Evolutionary conservation across 2,113 vertebrate species (phyloP).

Genomic region (Orycteropus afer): DNA sequence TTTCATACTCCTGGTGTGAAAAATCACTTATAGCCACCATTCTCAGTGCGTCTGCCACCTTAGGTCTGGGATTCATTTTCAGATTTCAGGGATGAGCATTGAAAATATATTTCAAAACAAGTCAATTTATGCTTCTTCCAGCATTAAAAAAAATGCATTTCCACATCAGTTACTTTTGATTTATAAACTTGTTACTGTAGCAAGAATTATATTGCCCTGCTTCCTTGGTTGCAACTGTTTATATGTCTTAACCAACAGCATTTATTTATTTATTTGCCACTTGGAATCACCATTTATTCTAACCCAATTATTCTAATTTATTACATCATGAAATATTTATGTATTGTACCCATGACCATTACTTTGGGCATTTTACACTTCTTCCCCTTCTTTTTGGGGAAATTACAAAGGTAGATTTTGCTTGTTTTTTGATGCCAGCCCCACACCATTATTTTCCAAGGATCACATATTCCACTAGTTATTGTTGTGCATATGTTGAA

Average conservation of each 20-base stretch:
- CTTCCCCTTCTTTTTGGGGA: background rate
- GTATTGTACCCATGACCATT: background rate
- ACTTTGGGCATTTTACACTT: background rate
- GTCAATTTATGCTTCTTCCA: background rate
- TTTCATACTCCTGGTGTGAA: background rate
- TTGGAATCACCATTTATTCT: constrained; percentile 15
- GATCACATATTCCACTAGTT: background rate
- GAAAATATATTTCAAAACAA: constrained; percentile 35
- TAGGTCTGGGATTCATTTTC: background rate
- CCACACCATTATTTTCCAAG: background rate
- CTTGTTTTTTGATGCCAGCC: background rate
- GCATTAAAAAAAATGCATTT: constrained; percentile 45
- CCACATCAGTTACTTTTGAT: constrained; percentile 17
- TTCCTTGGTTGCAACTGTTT: constrained; percentile 45
- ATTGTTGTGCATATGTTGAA: constrained; percentile 28
- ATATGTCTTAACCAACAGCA: background rate
- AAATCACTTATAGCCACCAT: background rate
- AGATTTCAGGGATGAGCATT: background rate
- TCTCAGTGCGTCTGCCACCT: background rate
- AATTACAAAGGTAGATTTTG: background rate
- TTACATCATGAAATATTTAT: constrained; percentile 54
- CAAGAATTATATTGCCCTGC: background rate
- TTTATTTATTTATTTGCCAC: background rate
- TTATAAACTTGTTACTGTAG: constrained; percentile 41
- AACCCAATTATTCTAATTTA: too few species aligned